Conservation (phyloP, 2,888 invertebrate genomes). For the Agrilus mali region DNA sequence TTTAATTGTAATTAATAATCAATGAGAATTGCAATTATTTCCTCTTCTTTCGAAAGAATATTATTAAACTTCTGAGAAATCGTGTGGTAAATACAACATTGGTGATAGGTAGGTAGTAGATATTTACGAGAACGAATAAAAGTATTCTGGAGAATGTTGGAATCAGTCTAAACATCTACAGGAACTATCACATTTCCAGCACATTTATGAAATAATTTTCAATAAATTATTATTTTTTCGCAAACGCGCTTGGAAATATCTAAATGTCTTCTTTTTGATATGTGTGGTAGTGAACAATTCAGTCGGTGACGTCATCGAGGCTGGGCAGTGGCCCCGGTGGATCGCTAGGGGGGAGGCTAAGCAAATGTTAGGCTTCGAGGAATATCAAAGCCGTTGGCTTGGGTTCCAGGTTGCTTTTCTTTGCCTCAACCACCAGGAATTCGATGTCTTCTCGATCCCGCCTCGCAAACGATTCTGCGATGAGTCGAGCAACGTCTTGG, state of each 20-base stretch:
- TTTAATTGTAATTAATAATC: too few species aligned
- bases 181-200: slow-evolving; percentile 10
- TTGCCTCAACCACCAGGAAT: slow-evolving; percentile 86
- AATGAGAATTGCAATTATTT: too few species aligned
- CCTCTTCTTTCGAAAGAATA: too few species aligned
- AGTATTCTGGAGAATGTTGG: too few species aligned
- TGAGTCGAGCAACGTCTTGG: slow-evolving; percentile 81
- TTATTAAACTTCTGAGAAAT: too few species aligned
- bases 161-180: slow-evolving; percentile 7
- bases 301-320: slow-evolving; percentile 49
- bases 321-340: slow-evolving; percentile 49
- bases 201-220: slow-evolving; percentile 3
- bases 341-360: slow-evolving; percentile 75
- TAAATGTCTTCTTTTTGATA: slow-evolving; percentile 9
- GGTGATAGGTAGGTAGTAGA: too few species aligned
- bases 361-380: slow-evolving; percentile 86
- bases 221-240: not conserved
- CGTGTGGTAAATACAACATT: too few species aligned
- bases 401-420: slow-evolving; percentile 82
- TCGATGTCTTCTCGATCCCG: slow-evolving; percentile 80
- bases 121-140: too few species aligned
- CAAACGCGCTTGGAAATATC: slow-evolving; percentile 7
- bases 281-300: slow-evolving; percentile 34
- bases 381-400: slow-evolving; percentile 85
- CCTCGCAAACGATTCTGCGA: slow-evolving; percentile 88